A percentile compares a stretch with the other conserved stretches of the same genome.
Conservation (phyloP, 2,888 invertebrate species). For the Synanthedon formicaeformis region DNA sequence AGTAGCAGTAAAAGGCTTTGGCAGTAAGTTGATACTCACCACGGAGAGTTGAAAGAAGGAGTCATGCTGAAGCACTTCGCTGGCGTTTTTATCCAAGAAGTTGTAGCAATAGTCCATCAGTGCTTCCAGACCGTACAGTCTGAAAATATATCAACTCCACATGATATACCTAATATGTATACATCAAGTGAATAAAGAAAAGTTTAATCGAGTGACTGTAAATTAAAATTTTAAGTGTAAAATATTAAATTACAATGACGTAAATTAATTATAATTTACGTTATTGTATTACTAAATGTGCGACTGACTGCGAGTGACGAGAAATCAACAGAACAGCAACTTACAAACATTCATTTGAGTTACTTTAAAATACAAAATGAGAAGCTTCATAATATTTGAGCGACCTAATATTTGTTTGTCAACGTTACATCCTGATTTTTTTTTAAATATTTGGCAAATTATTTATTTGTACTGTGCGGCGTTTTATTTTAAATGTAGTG, state of each 20-base stretch:
- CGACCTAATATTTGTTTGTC: not conserved
- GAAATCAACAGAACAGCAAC: constrained; percentile 1
- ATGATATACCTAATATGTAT: too few species aligned
- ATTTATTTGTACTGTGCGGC: too few species aligned
- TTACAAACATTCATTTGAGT: constrained; percentile 1
- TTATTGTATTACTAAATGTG: not conserved
- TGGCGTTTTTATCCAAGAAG: constrained; percentile 91
- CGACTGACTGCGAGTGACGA: constrained; percentile 1
- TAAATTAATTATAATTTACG: too few species aligned
- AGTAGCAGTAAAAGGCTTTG: not conserved
- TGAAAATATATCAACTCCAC: constrained; percentile 13
- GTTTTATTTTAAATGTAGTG: too few species aligned
- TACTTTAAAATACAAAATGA: constrained; percentile 1
- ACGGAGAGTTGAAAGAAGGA: constrained; percentile 86
- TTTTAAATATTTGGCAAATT: too few species aligned
- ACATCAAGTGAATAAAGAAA: too few species aligned
- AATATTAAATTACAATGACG: too few species aligned
- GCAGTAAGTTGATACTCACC: constrained; percentile 55
- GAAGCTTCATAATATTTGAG: not conserved
- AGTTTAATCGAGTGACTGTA: too few species aligned
- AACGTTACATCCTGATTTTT: too few species aligned
- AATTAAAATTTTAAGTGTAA: too few species aligned
- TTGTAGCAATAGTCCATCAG: constrained; percentile 85
- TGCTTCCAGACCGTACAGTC: constrained; percentile 75
- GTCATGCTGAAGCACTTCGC: constrained; percentile 85